These are phyloP conservation scores for Leptodactylus fallax DNA, from an alignment of 2,797 vertebrate species.

Conservation along the genomic window DNA sequence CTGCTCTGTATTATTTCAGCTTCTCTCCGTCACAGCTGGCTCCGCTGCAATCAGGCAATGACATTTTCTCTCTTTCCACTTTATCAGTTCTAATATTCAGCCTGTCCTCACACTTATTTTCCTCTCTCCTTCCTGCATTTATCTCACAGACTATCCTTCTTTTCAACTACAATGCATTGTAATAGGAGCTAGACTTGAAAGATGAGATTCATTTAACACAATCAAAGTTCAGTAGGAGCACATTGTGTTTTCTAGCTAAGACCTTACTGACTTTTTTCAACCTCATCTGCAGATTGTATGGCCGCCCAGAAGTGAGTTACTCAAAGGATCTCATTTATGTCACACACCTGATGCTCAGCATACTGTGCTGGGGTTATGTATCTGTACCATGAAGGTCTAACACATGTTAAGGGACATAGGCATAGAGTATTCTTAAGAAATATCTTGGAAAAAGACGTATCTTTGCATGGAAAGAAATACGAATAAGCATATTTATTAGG, in stretches of 20 bases:
- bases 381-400: not conserved
- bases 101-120: not conserved
- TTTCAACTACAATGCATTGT: constrained; percentile 43
- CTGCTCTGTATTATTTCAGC: constrained; percentile 19
- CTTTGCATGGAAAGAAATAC: not conserved
- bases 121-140: constrained; percentile 26
- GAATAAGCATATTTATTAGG: not conserved
- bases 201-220: constrained; percentile 54
- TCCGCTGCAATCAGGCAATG: constrained; percentile 36
- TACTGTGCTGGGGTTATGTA: not conserved
- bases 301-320: not conserved
- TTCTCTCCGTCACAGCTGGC: constrained; percentile 32
- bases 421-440: not conserved
- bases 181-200: constrained; percentile 20
- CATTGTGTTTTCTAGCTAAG: constrained; percentile 43
- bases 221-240: constrained; percentile 44
- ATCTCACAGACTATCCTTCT: constrained; percentile 34
- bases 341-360: constrained; percentile 9
- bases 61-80: constrained; percentile 23
- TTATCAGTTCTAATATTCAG: constrained; percentile 16
- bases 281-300: not conserved
- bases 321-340: not conserved
- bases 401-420: not conserved
- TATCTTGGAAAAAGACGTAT: not conserved
- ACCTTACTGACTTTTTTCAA: constrained; percentile 25